Percentiles rank a stretch among this genome's conserved stretches.
phyloP scores from a whole-genome alignment of 2,888 invertebrate species.

The Andricus quercusramuli region DNA sequence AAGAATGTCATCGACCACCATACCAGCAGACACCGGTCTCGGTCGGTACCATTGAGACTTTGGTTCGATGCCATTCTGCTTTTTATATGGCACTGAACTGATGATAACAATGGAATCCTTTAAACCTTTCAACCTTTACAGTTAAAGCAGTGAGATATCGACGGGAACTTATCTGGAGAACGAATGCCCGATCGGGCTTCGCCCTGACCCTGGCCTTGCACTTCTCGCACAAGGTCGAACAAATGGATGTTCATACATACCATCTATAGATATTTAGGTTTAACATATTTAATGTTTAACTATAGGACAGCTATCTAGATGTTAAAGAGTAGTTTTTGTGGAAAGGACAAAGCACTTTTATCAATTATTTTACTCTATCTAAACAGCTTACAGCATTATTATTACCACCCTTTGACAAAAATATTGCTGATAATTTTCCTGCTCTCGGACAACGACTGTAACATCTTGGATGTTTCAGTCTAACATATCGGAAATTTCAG shows the following conservation, averaged over 20 bases:
- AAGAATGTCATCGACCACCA: conserved; percentile 24
- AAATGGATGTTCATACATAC: background rate
- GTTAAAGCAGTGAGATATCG: conserved; percentile 6
- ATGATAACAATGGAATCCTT: conserved; percentile 31
- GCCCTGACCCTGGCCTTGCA: background rate
- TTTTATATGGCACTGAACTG: background rate
- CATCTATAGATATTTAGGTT: too few species aligned
- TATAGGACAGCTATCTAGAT: too few species aligned
- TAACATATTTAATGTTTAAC: too few species aligned
- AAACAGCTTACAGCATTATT: too few species aligned
- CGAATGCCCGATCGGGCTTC: background rate
- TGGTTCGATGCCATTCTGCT: background rate
- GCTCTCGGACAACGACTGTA: too few species aligned
- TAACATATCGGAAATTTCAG: too few species aligned
- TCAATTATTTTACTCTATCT: too few species aligned
- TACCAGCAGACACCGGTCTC: background rate
- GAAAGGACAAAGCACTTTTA: too few species aligned
- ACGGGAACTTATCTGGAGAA: conserved; percentile 1
- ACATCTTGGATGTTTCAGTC: too few species aligned
- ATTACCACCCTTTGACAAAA: too few species aligned
- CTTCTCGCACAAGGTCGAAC: background rate
- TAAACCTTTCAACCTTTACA: background rate
- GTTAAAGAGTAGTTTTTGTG: too few species aligned
- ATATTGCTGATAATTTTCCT: too few species aligned
- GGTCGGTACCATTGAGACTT: conserved; percentile 3